These are phyloP conservation scores for Ptyas mucosa DNA, from an alignment of 2,113 vertebrate species.

Conservation along the genomic window DNA sequence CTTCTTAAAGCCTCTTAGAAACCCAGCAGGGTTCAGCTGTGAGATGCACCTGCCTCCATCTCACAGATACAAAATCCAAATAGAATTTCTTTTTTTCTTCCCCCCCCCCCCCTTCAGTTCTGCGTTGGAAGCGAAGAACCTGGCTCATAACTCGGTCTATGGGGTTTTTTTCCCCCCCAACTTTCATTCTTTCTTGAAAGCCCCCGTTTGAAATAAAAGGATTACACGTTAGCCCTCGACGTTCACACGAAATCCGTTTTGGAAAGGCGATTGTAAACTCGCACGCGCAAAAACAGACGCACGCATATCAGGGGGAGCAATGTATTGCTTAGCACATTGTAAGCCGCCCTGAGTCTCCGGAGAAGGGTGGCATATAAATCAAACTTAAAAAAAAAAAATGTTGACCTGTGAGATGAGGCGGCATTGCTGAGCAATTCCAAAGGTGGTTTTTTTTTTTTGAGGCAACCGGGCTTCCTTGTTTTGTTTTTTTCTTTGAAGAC, in stretches of 20 bases:
- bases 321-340: too few species aligned
- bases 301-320: constrained; percentile 9
- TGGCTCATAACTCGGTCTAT: constrained; percentile 55
- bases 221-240: constrained; percentile 61
- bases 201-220: constrained; percentile 28
- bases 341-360: too few species aligned
- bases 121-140: constrained; percentile 43
- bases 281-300: constrained; percentile 35
- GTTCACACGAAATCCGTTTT: constrained; percentile 66
- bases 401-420: constrained; percentile 60
- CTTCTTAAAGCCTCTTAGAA: constrained; percentile 52
- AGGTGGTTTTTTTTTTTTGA: too few species aligned
- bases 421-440: constrained; percentile 62
- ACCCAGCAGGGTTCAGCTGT: constrained; percentile 58
- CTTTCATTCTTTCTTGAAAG: constrained; percentile 44
- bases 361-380: too few species aligned
- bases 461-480: too few species aligned
- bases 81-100: constrained; percentile 25
- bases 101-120: constrained; percentile 34
- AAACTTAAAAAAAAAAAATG: too few species aligned
- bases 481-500: too few species aligned
- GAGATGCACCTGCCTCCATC: constrained; percentile 48
- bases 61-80: constrained; percentile 58
- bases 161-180: constrained; percentile 23
- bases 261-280: constrained; percentile 68